Conservation (phyloP, 2,113 vertebrate genomes). For the Anseranas semipalmata region DNA sequence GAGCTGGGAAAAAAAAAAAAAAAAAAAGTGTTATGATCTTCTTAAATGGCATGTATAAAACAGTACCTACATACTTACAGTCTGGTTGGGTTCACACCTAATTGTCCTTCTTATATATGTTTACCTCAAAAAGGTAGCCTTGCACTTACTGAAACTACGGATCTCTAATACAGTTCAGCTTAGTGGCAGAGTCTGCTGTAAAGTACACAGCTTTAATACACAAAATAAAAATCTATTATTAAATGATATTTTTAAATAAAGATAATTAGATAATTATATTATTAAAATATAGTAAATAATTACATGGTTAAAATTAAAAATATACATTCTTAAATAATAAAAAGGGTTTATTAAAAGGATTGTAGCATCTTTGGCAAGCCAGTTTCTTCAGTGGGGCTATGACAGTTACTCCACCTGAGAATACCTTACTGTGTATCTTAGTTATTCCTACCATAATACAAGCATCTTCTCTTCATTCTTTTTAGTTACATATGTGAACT, state of each 20-base stretch:
- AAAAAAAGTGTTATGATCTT: neutral
- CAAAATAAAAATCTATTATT: neutral
- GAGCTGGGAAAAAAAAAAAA: neutral
- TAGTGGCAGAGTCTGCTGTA: neutral
- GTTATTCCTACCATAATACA: neutral
- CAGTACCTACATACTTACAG: neutral
- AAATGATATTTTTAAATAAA: neutral
- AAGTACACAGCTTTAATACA: neutral
- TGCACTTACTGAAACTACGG: neutral
- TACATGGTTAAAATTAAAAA: neutral
- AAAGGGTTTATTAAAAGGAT: neutral
- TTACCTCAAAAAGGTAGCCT: neutral
- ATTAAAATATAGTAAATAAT: neutral
- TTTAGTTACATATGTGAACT: neutral
- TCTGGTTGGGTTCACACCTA: neutral
- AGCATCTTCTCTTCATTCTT: neutral
- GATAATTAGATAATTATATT: neutral
- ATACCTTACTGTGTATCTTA: neutral
- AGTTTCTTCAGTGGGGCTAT: neutral
- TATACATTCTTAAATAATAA: neutral
- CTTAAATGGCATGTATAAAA: neutral
- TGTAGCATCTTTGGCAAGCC: neutral
- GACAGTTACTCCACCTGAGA: neutral
- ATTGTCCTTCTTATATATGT: neutral
- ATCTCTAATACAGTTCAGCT: neutral